Percentiles rank a stretch among this genome's conserved stretches.
phyloP scores from a whole-genome alignment of 1,140 invertebrate species.

The Geopemphigus sp. region DNA sequence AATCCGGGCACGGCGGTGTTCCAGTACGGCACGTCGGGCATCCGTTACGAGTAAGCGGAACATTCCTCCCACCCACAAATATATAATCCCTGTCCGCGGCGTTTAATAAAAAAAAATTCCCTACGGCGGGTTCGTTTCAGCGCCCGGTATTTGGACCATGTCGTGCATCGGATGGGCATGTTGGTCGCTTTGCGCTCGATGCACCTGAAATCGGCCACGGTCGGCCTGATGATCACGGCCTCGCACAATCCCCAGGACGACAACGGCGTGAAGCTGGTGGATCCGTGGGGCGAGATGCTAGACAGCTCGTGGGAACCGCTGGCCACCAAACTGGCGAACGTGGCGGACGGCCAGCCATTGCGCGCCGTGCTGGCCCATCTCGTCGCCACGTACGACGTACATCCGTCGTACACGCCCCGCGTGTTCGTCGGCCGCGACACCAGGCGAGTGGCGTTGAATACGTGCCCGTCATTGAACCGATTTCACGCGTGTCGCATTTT shows the following conservation, averaged over 20 bases:
- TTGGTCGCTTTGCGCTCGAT: constrained; percentile 84
- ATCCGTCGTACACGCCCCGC: constrained; percentile 64
- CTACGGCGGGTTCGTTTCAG: too few species aligned
- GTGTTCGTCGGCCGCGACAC: constrained; percentile 75
- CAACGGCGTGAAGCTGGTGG: constrained; percentile 96
- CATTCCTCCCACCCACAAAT: too few species aligned
- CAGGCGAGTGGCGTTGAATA: constrained; percentile 59
- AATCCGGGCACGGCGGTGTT: constrained; percentile 56
- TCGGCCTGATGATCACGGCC: constrained; percentile 98
- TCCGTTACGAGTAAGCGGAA: constrained; percentile 65
- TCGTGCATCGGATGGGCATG: constrained; percentile 89
- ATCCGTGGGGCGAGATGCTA: constrained; percentile 95
- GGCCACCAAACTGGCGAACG: constrained; percentile 82
- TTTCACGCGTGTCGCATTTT: too few species aligned
- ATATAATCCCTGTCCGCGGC: too few species aligned
- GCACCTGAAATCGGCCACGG: constrained; percentile 68
- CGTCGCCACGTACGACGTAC: constrained; percentile 64
- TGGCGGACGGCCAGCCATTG: constrained; percentile 59
- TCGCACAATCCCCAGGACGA: constrained; percentile 96
- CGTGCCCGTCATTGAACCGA: too few species aligned
- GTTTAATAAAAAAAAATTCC: too few species aligned
- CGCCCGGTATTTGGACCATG: constrained; percentile 76
- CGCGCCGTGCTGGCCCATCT: constrained; percentile 58
- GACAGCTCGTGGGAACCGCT: constrained; percentile 85
- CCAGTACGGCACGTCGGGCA: constrained; percentile 72